Percentiles rank a stretch among this genome's conserved stretches.
phyloP scores from a whole-genome alignment of 2,888 invertebrate species.

The Nematopogon swammerdamellus region DNA sequence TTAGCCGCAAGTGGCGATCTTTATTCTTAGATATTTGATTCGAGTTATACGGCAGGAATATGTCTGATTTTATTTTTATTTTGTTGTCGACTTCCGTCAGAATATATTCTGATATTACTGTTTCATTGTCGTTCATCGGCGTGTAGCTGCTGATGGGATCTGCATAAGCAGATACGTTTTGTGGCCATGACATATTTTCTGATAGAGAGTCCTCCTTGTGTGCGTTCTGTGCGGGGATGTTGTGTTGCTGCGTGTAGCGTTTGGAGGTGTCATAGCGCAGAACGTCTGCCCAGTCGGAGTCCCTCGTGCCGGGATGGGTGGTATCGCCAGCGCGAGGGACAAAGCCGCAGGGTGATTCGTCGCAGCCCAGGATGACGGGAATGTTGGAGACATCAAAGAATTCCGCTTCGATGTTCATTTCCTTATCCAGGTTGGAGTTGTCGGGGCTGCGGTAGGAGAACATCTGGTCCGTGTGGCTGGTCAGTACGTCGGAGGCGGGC shows the following conservation, averaged over 20 bases:
- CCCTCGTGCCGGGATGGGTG: too few relatives aligned
- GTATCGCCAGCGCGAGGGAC: background rate
- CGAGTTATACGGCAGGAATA: background rate
- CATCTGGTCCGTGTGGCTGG: slow-evolving; percentile 20
- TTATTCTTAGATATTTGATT: background rate
- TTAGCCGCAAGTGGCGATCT: background rate
- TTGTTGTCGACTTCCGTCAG: background rate
- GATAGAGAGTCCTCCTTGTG: background rate
- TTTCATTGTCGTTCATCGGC: background rate
- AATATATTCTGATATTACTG: background rate
- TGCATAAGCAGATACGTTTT: too few relatives aligned
- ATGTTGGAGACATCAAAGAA: slow-evolving; percentile 35
- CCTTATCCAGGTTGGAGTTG: slow-evolving; percentile 13
- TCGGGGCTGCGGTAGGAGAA: slow-evolving; percentile 18
- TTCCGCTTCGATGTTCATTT: slow-evolving; percentile 28
- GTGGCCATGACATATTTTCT: too few relatives aligned
- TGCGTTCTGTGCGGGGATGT: background rate
- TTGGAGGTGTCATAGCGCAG: background rate
- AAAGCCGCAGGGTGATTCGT: background rate
- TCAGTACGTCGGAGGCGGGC: slow-evolving; percentile 25
- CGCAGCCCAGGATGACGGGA: slow-evolving; percentile 35
- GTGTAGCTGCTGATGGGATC: background rate
- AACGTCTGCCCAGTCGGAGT: background rate
- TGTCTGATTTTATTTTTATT: background rate
- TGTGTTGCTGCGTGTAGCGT: background rate